These are phyloP conservation scores for Perccottus glenii DNA, from an alignment of 2,113 vertebrate species.

Conservation along the genomic window DNA sequence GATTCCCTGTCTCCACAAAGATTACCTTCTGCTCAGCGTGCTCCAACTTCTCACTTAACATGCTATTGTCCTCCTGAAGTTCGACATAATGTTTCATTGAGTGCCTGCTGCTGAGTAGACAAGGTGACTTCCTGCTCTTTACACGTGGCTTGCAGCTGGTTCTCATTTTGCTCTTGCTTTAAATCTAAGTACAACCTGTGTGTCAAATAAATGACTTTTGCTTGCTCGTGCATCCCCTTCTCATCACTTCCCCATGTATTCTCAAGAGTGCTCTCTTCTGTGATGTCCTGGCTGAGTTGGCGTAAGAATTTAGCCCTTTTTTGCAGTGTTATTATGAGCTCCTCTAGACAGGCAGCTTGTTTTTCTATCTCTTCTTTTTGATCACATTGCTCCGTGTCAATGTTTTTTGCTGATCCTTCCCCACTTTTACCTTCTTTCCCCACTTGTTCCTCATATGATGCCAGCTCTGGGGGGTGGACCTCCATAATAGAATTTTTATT, in stretches of 20 bases:
- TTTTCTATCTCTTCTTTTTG: constrained; percentile 65
- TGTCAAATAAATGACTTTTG: constrained; percentile 84
- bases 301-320: constrained; percentile 80
- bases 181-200: constrained; percentile 81
- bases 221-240: constrained; percentile 84
- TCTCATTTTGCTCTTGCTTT: constrained; percentile 74
- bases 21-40: constrained; percentile 76
- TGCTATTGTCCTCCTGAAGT: constrained; percentile 80
- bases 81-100: constrained; percentile 75
- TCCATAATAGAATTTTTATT: constrained; percentile 70
- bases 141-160: constrained; percentile 66
- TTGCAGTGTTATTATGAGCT: constrained; percentile 81
- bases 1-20: constrained; percentile 74
- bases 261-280: constrained; percentile 16
- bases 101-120: constrained; percentile 79
- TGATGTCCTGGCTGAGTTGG: constrained; percentile 80
- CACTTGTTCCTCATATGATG: constrained; percentile 54
- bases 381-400: not conserved
- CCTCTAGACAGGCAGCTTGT: constrained; percentile 72
- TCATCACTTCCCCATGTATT: constrained; percentile 33
- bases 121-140: constrained; percentile 77
- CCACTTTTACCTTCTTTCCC: constrained; percentile 31
- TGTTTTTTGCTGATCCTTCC: constrained; percentile 11
- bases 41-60: constrained; percentile 79
- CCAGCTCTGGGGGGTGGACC: constrained; percentile 60